Conservation (phyloP, 2,888 invertebrate species). For the Saturnia japonica region DNA sequence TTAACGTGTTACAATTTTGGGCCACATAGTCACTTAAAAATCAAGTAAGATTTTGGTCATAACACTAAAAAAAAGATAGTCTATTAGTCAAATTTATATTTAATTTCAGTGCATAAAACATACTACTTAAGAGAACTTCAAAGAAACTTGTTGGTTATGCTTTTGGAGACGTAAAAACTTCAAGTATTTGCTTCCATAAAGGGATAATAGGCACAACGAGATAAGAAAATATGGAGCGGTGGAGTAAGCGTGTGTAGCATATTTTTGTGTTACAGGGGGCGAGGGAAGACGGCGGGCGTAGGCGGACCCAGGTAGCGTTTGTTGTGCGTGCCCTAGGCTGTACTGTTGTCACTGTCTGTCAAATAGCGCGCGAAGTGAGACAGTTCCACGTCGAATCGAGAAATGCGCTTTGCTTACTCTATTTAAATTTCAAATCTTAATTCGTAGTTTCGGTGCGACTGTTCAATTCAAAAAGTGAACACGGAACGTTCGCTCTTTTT, state of each 20-base stretch:
- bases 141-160: too few species aligned
- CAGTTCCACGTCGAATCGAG: constrained; percentile 67
- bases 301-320: constrained; percentile 79
- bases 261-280: constrained; percentile 81
- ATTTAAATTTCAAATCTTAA: constrained; percentile 21
- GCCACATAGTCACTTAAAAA: too few species aligned
- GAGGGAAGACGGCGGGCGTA: constrained; percentile 74
- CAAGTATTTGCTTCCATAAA: neutral
- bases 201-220: constrained; percentile 5
- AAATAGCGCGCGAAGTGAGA: constrained; percentile 77
- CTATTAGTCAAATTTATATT: too few species aligned
- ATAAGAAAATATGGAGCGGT: constrained; percentile 6
- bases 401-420: constrained; percentile 38
- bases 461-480: neutral
- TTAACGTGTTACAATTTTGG: too few species aligned
- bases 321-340: constrained; percentile 82
- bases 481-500: neutral
- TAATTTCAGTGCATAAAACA: neutral
- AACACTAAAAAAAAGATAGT: too few species aligned
- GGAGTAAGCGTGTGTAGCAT: constrained; percentile 56
- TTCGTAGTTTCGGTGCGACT: neutral
- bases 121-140: neutral
- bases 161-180: too few species aligned
- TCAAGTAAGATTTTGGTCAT: too few species aligned
- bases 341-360: constrained; percentile 81